Evolutionary conservation across 2,797 vertebrate genomes (phyloP), one percentile per base, ranked within the genome.

Genomic region (Cyprinodon diabolis): DNA sequence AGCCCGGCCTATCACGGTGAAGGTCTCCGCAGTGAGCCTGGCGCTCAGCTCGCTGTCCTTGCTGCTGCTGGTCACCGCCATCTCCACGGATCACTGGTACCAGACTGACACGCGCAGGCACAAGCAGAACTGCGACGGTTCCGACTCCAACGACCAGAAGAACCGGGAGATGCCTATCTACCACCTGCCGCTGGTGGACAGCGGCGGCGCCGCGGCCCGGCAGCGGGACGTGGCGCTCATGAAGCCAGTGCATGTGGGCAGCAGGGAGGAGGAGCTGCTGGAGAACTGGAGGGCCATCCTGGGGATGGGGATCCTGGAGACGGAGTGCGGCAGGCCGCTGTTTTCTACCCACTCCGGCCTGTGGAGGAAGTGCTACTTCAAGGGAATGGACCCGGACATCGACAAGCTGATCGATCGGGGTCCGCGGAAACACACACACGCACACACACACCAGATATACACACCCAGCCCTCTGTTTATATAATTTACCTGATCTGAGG

Each of bases 31-130:
- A 80, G 87, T 94, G 76, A 95, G 96, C 92, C 90, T 96, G 80
- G 88, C 90, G 81, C 93, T 96, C 84, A 93, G 96, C 90, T 89
- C 93, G 71, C 86, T 95, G 83, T 94, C 95, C 8, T 84, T 96
- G 84, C 87, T 95, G 87, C 92, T 97, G 86, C 95, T 97, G 60
- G 92, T 95, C 86, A 94, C 94, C 66, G 95, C 95, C 80, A 95
- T 96, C 89, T 95, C 93, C 90, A 95, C 93, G 68, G 96, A 96
- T 84, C 95, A 95, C 94, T 96, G 96, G 96, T 96, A 96, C 91
- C 93, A 96, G 91, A 96, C 95, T 35, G 95, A 96, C 90, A 96
- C 96, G 65, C 93, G 95, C 83, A 84, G 90, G 25, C 96, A 97
- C 94, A 95, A 95, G 91, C 91, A 92, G 76, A 95, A 95, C 93